Conservation (phyloP, 2,113 vertebrate genomes). For the Myotis brandtii region DNA sequence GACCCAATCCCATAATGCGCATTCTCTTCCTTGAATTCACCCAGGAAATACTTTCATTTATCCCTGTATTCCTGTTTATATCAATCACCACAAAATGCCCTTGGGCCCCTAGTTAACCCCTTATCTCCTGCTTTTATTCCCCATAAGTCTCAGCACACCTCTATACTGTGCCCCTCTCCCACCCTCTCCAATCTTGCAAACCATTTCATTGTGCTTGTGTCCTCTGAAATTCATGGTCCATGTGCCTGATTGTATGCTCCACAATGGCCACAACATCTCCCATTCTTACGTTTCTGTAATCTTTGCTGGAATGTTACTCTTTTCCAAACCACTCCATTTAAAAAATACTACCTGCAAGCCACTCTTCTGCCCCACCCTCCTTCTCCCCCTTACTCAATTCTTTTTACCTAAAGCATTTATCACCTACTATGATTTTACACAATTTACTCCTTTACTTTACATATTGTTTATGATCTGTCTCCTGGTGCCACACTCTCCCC, state of each 20-base stretch:
- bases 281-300: neutral
- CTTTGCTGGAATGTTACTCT: neutral
- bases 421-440: neutral
- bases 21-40: neutral
- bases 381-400: neutral
- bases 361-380: neutral
- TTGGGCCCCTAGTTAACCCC: fast-evolving
- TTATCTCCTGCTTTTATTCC: neutral
- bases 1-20: neutral
- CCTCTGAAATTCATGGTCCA: neutral
- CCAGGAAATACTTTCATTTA: neutral
- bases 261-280: neutral
- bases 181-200: neutral
- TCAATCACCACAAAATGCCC: neutral
- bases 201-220: neutral
- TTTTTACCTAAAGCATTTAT: neutral
- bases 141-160: neutral
- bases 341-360: neutral
- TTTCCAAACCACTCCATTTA: neutral
- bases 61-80: neutral
- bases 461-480: neutral
- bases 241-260: neutral
- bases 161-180: neutral
- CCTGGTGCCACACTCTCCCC: neutral
- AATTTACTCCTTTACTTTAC: neutral